These are phyloP conservation scores for Leptatherina wallacei DNA, from an alignment of 2,797 vertebrate genomes.

Conservation along the genomic window DNA sequence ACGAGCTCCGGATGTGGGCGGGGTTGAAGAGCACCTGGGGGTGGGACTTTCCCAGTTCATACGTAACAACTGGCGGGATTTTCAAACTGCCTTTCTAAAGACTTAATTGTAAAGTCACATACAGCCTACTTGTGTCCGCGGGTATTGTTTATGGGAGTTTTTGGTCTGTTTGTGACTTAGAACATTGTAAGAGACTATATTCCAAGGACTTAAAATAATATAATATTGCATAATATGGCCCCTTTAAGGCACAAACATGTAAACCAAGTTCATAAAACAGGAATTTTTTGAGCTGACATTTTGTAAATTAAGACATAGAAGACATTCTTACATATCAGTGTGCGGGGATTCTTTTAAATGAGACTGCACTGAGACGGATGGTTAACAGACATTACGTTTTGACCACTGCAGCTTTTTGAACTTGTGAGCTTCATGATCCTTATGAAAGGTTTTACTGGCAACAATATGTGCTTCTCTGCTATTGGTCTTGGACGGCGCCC, in stretches of 20 bases:
- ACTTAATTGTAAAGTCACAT: too few species aligned
- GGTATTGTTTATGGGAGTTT: too few species aligned
- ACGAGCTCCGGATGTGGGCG: too few species aligned
- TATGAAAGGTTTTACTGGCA: slow-evolving; percentile 15
- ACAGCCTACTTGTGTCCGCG: too few species aligned
- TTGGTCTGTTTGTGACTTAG: too few species aligned
- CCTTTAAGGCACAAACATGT: background rate
- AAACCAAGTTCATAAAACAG: background rate
- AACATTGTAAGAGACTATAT: too few species aligned
- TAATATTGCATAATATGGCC: too few species aligned
- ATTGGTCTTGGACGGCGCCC: slow-evolving; percentile 12
- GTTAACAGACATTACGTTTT: background rate
- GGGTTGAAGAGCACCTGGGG: too few species aligned
- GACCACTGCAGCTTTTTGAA: background rate
- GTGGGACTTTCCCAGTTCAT: too few species aligned
- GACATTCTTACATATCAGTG: background rate
- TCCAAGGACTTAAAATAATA: too few species aligned
- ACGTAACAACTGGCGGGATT: too few species aligned
- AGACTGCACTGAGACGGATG: background rate
- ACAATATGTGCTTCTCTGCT: slow-evolving; percentile 23
- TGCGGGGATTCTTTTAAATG: background rate
- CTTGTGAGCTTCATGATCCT: background rate
- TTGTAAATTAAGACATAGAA: background rate
- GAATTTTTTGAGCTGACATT: background rate
- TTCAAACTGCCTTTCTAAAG: too few species aligned